Evolutionary conservation across 53 echinoderm and acorn worm genomes (phyloP), one percentile per base, ranked within the genome.

Genomic region (Crossaster papposus): DNA sequence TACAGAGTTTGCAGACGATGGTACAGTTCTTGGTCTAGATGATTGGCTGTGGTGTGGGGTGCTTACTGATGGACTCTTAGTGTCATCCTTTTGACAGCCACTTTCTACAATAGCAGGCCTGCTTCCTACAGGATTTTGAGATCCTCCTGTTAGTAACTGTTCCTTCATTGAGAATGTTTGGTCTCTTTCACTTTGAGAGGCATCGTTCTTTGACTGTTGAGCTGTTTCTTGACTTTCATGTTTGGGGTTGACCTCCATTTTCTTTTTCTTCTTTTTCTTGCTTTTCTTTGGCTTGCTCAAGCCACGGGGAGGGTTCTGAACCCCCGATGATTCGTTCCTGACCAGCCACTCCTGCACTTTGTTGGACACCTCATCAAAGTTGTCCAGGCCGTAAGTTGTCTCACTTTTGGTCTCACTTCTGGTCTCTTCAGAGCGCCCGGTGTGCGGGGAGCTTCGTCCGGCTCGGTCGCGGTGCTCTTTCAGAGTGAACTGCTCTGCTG

Each of bases 301-400:
- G 33, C 65, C 90, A 83, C 51, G 74, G 34, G 70, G 52, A 6
- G 34, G 74, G 34, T 44, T 36, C 18, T 71, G 32, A 1, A 36
- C 52, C 17, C 77, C 85, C 17, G 64, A 14, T 8, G 72, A 35
- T 23, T 85, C 78, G 24, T 85, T 91, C 53, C 31, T 64, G 84
- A 76, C 78, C 44, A 91, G 70, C 91, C 91, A 91, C 37, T 80
- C 77, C 58, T 91, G 85, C 14, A 91, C 82, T 82, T 89, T 92
- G 35, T 63, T 80, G 0, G 91, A 79, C 14, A 32, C 73, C 26
- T 81, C 88, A 8, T 89, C 81, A 63, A 82, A 92, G 26, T 33
- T 65, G 54, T 92, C 92, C 2, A 89, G 64, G 12, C 79, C 87
- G 64, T 91, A 78, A 44, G 53, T 52, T 52, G 53, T 10, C n/a